Evolutionary conservation across 2,113 vertebrate genomes (phyloP).

Genomic region (Heterotis niloticus): DNA sequence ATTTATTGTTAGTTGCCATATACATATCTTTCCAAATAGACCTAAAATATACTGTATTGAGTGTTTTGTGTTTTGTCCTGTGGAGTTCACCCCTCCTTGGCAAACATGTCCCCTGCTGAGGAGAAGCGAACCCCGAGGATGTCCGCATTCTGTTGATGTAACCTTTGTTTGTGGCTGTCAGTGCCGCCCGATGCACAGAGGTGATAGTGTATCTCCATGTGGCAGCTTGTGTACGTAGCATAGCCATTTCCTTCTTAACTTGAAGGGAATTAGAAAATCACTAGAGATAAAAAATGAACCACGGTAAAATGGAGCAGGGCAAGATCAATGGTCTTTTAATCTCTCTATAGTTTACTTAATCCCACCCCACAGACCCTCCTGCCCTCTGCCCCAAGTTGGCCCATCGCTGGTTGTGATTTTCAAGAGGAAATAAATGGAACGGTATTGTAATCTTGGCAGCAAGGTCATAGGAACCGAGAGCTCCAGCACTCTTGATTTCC

Average conservation of each 20-base stretch:
- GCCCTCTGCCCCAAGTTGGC: no score
- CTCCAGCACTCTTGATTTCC: constrained; percentile 47
- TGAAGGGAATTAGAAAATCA: constrained; percentile 62
- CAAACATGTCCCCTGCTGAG: constrained; percentile 43
- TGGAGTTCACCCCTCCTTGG: constrained; percentile 35
- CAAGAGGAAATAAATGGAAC: constrained; percentile 53
- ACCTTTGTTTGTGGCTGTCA: constrained; percentile 59
- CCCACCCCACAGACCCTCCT: constrained; percentile 52
- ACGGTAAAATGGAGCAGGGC: constrained; percentile 46
- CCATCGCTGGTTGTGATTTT: constrained; percentile 55
- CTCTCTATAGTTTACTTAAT: constrained; percentile 69
- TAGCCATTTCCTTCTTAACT: constrained; percentile 38
- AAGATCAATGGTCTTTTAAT: constrained; percentile 67
- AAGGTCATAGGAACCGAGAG: constrained; percentile 56
- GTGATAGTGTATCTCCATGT: constrained; percentile 50
- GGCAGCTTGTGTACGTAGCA: constrained; percentile 57
- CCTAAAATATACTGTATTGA: constrained; percentile 27
- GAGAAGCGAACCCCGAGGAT: constrained; percentile 45
- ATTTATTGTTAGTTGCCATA: neutral
- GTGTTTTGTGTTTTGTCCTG: constrained; percentile 31
- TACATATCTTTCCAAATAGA: neutral
- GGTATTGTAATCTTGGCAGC: constrained; percentile 53
- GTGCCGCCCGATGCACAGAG: constrained; percentile 45
- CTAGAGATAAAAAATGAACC: constrained; percentile 63
- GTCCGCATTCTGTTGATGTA: constrained; percentile 68